Evolutionary conservation across 2,113 vertebrate genomes (phyloP).

Genomic region (Hippopotamus amphibius): DNA sequence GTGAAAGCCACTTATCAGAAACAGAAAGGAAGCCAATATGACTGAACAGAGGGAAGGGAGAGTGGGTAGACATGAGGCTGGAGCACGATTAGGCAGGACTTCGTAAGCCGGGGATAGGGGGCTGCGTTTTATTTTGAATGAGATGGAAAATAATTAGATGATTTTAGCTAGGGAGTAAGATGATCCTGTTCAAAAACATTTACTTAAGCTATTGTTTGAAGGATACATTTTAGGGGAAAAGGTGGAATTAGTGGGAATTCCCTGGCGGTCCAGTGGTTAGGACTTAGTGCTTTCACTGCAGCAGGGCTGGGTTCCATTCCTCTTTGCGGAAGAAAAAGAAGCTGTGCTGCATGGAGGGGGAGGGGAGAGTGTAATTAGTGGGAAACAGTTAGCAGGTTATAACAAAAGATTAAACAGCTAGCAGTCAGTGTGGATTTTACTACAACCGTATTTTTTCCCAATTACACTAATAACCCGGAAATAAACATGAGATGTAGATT

Average conservation of each 20-base stretch:
- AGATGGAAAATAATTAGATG: not conserved
- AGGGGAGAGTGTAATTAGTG: not conserved
- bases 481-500: not conserved
- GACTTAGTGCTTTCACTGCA: no score
- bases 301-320: no score
- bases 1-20: not conserved
- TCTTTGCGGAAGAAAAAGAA: no score
- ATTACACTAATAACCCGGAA: not conserved
- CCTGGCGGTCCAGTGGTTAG: no score
- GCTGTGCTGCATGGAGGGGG: no score
- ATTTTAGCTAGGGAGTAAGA: not conserved
- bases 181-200: not conserved
- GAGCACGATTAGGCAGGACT: accelerated
- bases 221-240: not conserved
- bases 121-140: not conserved
- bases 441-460: not conserved
- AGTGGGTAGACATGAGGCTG: accelerated
- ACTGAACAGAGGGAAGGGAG: not conserved
- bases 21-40: not conserved
- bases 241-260: not conserved
- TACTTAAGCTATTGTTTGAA: not conserved
- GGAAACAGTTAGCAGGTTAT: not conserved
- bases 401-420: not conserved
- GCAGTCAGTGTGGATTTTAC: not conserved
- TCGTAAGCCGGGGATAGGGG: no score